Evolutionary conservation across 2,797 vertebrate species (phyloP), one percentile per base, ranked within the genome.

Genomic region (Notoglanidium macrostoma): DNA sequence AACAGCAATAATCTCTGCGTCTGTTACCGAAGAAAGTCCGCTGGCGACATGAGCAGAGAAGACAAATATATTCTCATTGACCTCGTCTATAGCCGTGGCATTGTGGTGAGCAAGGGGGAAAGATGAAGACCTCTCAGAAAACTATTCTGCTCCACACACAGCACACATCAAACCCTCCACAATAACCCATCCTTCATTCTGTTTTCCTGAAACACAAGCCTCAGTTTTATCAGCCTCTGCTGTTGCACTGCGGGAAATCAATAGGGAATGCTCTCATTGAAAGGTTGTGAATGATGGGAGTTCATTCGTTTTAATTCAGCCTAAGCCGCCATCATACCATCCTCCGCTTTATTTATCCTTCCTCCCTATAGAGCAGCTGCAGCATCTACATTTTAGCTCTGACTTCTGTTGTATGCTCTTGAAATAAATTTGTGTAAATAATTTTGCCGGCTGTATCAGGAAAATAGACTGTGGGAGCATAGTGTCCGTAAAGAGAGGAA

Each of bases 211-310:
- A 94, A 94, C 94, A 90, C 94, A 94, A 95, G 90, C 85, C 91
- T 91, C 91, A 92, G 29, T 95, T 94, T 94, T 93, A 93, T 93
- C 90, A 92, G 92, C 92, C 90, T 84, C 92, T 86, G 89, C 70
- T 90, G 87, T 89, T 86, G 90, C 86, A 90, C 92, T 87, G 87
- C 86, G 88, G 87, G 92, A 92, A 93, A 94, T 95, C 94, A 92
- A 94, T 49, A 92, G 88, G 90, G 92, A 91, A 83, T 84, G 72
- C 91, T 92, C 89, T 89, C 85, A 88, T 89, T 84, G 89, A 89
- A 90, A 90, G 90, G 89, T 83, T 93, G 90, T 92, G 91, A 94
- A 94, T 94, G 88, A 91, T 91, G 90, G 83, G 92, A 91, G 94
- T 94, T 89, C 35, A 90, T 90, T 94, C 87, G 83, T 89, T 86